Evolutionary conservation across 2,113 vertebrate species (phyloP).

Genomic region (Hyaena hyaena): DNA sequence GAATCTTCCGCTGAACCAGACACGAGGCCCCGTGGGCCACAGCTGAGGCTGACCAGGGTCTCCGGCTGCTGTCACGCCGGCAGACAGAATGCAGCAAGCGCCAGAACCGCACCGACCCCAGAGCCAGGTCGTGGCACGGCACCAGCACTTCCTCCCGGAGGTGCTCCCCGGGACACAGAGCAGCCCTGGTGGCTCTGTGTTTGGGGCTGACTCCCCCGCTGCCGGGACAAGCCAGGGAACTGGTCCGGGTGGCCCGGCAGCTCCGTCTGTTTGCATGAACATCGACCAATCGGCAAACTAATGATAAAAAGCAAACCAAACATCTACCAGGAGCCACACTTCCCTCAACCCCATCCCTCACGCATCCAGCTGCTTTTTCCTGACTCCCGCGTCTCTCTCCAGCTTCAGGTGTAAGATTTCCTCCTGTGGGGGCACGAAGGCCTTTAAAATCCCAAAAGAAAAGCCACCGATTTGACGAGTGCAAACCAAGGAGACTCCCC

Average conservation of each 20-base stretch:
- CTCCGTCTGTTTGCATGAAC: not conserved
- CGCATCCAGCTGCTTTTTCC: no score
- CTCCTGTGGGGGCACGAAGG: not conserved
- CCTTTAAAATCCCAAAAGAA: not conserved
- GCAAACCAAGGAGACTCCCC: not conserved
- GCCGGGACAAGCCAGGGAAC: not conserved
- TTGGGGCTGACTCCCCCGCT: not conserved
- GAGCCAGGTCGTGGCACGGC: not conserved
- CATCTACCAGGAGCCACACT: no score
- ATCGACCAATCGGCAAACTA: not conserved
- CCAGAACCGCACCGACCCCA: not conserved
- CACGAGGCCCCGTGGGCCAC: accelerated
- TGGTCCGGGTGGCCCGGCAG: not conserved
- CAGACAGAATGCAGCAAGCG: not conserved
- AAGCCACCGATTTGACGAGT: not conserved
- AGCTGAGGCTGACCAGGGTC: not conserved
- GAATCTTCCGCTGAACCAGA: not conserved
- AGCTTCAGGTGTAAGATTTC: accelerated
- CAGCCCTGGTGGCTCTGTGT: not conserved
- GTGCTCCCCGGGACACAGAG: not conserved
- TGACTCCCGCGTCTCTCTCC: not conserved
- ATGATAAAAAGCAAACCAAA: not conserved
- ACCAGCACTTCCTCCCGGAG: not conserved
- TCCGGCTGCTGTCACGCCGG: not conserved
- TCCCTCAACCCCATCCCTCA: not conserved